Evolutionary conservation across 2,113 vertebrate genomes (phyloP), one percentile per base, ranked within the genome.

Genomic region (Nerophis lumbriciformis): DNA sequence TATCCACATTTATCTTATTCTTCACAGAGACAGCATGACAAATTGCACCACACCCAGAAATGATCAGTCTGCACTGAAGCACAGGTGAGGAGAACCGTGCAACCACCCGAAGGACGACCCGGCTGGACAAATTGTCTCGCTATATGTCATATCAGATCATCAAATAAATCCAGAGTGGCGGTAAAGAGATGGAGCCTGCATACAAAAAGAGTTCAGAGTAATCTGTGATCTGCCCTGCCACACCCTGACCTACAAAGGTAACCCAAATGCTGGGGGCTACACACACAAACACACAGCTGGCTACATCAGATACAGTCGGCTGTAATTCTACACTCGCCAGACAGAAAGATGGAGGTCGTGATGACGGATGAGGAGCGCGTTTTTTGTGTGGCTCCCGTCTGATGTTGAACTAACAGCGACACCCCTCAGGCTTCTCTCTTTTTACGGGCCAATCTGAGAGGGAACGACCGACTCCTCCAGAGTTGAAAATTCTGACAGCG

Each of bases 181-280:
- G 48, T 51, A 16, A 63, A 72, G n/a, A 63, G 65, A 79, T 69
- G 28, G 76, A 80, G 68, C 56, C 59, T 54, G 52, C 3, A 80
- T 72, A 86, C 78, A 85, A 86, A 28, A 45, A 85, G 75, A 75
- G 68, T 55, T 74, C 66, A 71, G 72, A 82, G 81, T 71, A 64
- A 75, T 79, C 76, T 83, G 58, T 79, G 75, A 84, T 85, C 78
- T 73, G 59, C 64, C 39, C 70, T 19, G 63, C 75, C 86, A 79
- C 84, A 75, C 86, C 86, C 81, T 73, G 71, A 83, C 80, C 78
- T 71, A 86, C 79, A 84, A 85, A 87, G 81, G 78, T 75, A 86
- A 82, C 78, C 79, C 63, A 63, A 73, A 53, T 58, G 81, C 81
- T 80, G 67, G 69, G 72, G 78, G 80, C 77, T 55, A 64, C 72